Conservation (phyloP, 1,140 invertebrate genomes). For the Papilio machaon region DNA sequence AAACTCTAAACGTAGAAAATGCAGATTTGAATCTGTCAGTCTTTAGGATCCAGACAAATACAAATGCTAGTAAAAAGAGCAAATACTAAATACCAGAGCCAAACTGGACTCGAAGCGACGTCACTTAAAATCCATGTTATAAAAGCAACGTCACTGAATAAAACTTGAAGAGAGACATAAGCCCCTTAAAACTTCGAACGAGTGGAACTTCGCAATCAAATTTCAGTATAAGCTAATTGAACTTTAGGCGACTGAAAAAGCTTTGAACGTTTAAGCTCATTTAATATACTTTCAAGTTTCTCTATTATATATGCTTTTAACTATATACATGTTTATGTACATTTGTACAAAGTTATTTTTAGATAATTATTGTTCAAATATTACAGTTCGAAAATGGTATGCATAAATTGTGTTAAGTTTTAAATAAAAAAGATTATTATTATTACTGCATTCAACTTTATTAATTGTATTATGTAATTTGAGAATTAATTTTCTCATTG, state of each 20-base stretch:
- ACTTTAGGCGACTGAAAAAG: constrained; percentile 63
- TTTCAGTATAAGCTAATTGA: constrained; percentile 75
- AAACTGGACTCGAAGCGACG: background rate
- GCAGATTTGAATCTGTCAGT: background rate
- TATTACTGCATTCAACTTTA: too few species aligned
- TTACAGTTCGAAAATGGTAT: too few species aligned
- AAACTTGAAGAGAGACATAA: constrained; percentile 55
- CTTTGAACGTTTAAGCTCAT: constrained; percentile 59
- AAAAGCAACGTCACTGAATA: constrained; percentile 44
- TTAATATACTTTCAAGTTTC: constrained; percentile 54
- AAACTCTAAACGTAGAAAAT: background rate
- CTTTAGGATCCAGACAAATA: background rate
- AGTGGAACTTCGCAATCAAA: constrained; percentile 69
- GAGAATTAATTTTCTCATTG: too few species aligned
- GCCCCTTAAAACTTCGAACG: constrained; percentile 64
- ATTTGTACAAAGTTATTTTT: background rate
- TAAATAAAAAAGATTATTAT: too few species aligned
- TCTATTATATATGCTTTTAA: constrained; percentile 26
- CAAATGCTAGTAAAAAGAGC: constrained; percentile 18
- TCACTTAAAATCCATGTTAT: constrained; percentile 42
- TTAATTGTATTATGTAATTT: too few species aligned
- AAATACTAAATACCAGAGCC: constrained; percentile 8
- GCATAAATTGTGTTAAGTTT: too few species aligned
- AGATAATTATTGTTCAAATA: background rate
- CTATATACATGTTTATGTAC: constrained; percentile 5